Base-by-base conservation (phyloP, 2,797 vertebrate genomes). In the Potorous gilbertii region DNA sequence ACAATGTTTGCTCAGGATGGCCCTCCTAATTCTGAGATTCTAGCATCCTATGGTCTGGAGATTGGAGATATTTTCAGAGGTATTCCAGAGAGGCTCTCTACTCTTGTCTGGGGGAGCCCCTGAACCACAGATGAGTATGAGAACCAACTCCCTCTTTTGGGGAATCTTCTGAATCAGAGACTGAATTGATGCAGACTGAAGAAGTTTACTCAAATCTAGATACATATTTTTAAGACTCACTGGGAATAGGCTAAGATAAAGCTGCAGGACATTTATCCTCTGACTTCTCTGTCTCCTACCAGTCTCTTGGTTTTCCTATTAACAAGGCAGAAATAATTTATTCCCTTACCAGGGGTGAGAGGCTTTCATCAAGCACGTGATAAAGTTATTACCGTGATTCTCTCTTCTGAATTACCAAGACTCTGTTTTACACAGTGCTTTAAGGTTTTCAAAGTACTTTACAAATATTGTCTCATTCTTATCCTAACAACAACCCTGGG, bases 261-360 rank as follows among this genome's bases (percentile, higher is more conserved):
- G 2, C 66, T 40, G 13, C 16, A 74, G 18, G n/a, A 40, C 66
- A 40, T 74, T 74, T 21, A 74, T 74, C n/a, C n/a, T 8, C 2
- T 40, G 18, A 40, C n/a, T 74, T 74, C 31, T 66, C 31, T 66
- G 59, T n/a, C 31, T 66, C 31, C 95, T n/a, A 74, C 96, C 59
- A 96, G 54, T 90, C 40, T n/a, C 59, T 94, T 90, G 52, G 93
- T 96, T 97, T 94, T 93, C 95, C 96, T 81, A 95, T 66, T 94
- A 97, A 95, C 96, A 97, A 92, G 54, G 90, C 89, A 95, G 95
- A 98, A 97, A 97, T 97, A 97, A 97, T 97, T 97, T 97, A 97
- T 97, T 96, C 96, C 91, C 95, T 66, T 92, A 94, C 94, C 95
- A 59, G 96, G 97, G 96, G 90, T 96, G 92, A 95, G 96, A 98